Evolutionary conservation across 2,888 invertebrate genomes (phyloP), one percentile per base, ranked within the genome.

Genomic region (Chaitophorus viminalis): DNA sequence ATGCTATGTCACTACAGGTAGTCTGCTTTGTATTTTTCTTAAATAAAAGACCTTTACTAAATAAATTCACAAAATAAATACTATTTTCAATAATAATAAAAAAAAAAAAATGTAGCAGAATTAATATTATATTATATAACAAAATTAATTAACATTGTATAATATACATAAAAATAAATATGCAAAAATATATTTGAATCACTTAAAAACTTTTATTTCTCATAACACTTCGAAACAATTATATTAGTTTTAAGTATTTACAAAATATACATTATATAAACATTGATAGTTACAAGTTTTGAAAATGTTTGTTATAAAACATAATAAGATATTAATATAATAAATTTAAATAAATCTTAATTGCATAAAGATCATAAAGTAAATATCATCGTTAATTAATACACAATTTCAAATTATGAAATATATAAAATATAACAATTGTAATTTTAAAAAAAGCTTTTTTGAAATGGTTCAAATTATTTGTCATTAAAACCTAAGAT

Each of bases 381-480:
- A 60, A 54, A 60, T 25, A 25, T 60, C 21, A 5, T 9, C 21
- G 1, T 54, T 21, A 60, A 60, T 9, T 52, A 52, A 60, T 8
- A 68, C n/a, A 68, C 1, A 29, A 60, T 60, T n/a, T 36, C 2
- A 36, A n/a, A 78, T 79, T n/a, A 79, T 17, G 36, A 60, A n/a
- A 33, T 78, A 14, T n/a, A 65, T 25, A 17, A 25, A 60, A 54
- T 18, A 54, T 60, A 60, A 60, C 46, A 46, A 78, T 36, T 65
- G 65, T 17, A 36, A 36, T n/a, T 79, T 60, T 2, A 4, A 60
- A 25, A n/a, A 36, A 65, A n/a, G 29, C 25, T 68, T 68, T 8
- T 65, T 65, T 14, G 65, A 18, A 78, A 78, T 33, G n/a, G 54
- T 36, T 79, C 36, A 36, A 79, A 70, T 82, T 31, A 46, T 82